Base-by-base conservation (phyloP, 2,888 invertebrate species). In the Pelosia muscerda region DNA sequence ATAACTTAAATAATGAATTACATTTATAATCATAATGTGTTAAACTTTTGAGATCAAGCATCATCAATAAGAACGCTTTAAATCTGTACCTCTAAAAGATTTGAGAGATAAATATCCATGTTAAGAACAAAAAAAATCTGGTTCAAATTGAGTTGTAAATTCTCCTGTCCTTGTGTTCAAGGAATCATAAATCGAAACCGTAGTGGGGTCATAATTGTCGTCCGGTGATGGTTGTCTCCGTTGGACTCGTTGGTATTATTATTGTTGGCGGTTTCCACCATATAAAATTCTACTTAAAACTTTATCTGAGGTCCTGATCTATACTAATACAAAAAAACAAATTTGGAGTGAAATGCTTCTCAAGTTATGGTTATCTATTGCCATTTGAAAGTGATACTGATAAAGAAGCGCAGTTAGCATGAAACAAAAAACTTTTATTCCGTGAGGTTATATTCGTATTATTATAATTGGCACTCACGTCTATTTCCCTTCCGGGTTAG, bases 111-210 rank as follows among this genome's bases (percentile, higher is more conserved):
- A 22, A 75, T 65, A 67, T 75, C 68, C 66, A 60, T 74, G 70
- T 68, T 65, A 70, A 68, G 15, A 56, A 58, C 22, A 64, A 58
- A 58, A 66, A 71, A 4, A 49, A 79, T 85, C 85, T 85, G 85
- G 83, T 90, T 90, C 88, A 90, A 92, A 93, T 93, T 90, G 90
- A 92, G 92, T 88, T 91, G 89, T 93, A 91, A 92, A 93, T 90
- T 84, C 86, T 86, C 82, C 82, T 87, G 90, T 88, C 88, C 89
- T 90, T 84, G 87, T 89, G 86, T 85, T 84, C 81, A 85, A 88
- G 88, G 90, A 89, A 84, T 87, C 89, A 88, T 94, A 93, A 93
- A 94, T 93, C 86, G 87, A 85, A 72, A 79, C 82, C 86, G 86
- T 88, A 90, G 88, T 90, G 86, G 88, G 90, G 89, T 90, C 89